Evolutionary conservation across 2,113 vertebrate species (phyloP).

Genomic region (Chrysemys picta): DNA sequence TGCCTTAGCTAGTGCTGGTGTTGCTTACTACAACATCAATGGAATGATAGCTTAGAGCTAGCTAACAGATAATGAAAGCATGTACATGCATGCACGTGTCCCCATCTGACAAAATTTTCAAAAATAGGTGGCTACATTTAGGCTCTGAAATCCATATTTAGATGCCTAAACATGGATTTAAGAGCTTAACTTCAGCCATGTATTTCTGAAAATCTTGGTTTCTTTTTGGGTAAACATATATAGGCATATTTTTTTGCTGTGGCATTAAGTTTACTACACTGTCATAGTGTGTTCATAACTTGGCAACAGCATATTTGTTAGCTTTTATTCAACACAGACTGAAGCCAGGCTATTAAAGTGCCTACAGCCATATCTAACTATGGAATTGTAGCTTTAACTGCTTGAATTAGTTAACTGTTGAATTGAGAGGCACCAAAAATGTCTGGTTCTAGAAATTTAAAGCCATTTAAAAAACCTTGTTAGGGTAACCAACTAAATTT

Average conservation of each 20-base stretch:
- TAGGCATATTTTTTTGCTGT: not conserved
- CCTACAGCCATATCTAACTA: not conserved
- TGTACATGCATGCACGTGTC: not conserved
- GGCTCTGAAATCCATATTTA: not conserved
- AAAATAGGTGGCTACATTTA: not conserved
- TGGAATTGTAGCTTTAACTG: not conserved
- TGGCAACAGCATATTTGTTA: not conserved
- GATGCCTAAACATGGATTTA: not conserved
- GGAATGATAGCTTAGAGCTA: rapidly evolving
- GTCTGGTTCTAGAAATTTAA: not conserved
- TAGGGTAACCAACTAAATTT: not conserved
- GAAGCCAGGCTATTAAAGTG: not conserved
- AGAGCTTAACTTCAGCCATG: not conserved
- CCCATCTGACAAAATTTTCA: not conserved
- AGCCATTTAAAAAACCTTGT: not conserved
- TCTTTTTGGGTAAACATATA: not conserved
- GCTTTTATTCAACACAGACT: not conserved
- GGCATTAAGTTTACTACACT: not conserved
- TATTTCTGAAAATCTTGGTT: not conserved
- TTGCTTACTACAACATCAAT: not conserved
- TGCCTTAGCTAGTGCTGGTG: not conserved
- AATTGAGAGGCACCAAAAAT: not conserved
- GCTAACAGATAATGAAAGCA: rapidly evolving
- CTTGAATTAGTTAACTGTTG: not conserved
- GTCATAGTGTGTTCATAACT: not conserved